Evolutionary conservation across 2,797 vertebrate genomes (phyloP).

Genomic region (Crenichthys baileyi): DNA sequence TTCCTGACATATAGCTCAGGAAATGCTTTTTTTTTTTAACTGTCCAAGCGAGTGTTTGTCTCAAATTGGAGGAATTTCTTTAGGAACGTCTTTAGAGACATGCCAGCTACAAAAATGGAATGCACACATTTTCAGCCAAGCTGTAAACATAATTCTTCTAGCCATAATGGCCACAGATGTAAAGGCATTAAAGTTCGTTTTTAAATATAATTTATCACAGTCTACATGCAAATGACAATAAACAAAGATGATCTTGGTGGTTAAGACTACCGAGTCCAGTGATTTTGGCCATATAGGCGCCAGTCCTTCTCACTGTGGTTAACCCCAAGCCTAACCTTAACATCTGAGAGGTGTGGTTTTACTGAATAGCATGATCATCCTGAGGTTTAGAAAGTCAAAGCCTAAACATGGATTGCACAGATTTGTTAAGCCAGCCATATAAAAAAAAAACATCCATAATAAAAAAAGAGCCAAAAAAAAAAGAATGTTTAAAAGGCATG

Average conservation of each 20-base stretch:
- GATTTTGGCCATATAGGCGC: conserved; percentile 56
- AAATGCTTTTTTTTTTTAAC: background rate
- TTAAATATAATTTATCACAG: conserved; percentile 8
- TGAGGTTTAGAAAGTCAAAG: conserved; percentile 37
- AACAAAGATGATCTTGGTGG: background rate
- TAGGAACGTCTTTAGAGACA: background rate
- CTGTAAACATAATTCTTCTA: background rate
- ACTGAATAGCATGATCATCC: conserved; percentile 49
- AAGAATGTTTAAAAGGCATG: background rate
- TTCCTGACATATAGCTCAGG: background rate
- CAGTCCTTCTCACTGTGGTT: conserved; percentile 51
- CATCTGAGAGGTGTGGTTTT: conserved; percentile 48
- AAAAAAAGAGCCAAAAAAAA: background rate
- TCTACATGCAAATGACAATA: background rate
- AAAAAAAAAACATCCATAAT: conserved; percentile 23
- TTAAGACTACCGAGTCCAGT: conserved; percentile 51
- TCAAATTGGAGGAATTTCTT: background rate
- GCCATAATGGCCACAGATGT: background rate
- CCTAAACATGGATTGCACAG: conserved; percentile 44
- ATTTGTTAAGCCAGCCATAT: conserved; percentile 22
- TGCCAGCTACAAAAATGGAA: background rate
- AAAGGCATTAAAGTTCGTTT: background rate
- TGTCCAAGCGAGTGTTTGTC: background rate
- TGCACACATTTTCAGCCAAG: background rate
- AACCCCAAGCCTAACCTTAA: conserved; percentile 49